Conservation (phyloP, 2,113 vertebrate genomes). For the Pelusios castaneus region DNA sequence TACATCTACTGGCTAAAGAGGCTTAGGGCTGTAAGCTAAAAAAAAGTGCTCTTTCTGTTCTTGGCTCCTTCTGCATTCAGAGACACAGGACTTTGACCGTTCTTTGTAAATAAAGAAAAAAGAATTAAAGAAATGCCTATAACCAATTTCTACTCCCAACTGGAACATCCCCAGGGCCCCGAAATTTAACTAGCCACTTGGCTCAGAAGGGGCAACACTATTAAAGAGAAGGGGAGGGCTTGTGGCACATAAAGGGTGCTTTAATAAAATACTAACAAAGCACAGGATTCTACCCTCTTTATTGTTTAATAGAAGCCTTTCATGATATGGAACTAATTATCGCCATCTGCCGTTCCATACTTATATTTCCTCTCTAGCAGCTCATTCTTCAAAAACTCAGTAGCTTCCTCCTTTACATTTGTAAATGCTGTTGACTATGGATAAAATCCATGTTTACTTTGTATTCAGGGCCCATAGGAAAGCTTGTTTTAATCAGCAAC, state of each 20-base stretch:
- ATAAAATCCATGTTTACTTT: conserved; percentile 98
- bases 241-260: conserved; percentile 46
- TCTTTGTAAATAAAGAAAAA: neutral
- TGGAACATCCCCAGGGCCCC: neutral
- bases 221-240: neutral
- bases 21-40: neutral
- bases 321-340: conserved; percentile 90
- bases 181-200: neutral
- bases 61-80: neutral
- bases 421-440: conserved; percentile 97
- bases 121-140: neutral
- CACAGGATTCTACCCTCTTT: conserved; percentile 47
- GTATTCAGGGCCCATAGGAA: conserved; percentile 88
- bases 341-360: conserved; percentile 90
- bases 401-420: conserved; percentile 98
- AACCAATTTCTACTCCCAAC: neutral
- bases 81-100: neutral
- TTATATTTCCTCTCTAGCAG: conserved; percentile 89
- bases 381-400: conserved; percentile 97
- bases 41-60: neutral
- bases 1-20: neutral
- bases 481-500: conserved; percentile 91
- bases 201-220: neutral
- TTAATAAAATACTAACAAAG: conserved; percentile 69
- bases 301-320: conserved; percentile 69